Evolutionary conservation across 2,888 invertebrate species (phyloP), one percentile per base, ranked within the genome.

Genomic region (Cheilosia impressa): DNA sequence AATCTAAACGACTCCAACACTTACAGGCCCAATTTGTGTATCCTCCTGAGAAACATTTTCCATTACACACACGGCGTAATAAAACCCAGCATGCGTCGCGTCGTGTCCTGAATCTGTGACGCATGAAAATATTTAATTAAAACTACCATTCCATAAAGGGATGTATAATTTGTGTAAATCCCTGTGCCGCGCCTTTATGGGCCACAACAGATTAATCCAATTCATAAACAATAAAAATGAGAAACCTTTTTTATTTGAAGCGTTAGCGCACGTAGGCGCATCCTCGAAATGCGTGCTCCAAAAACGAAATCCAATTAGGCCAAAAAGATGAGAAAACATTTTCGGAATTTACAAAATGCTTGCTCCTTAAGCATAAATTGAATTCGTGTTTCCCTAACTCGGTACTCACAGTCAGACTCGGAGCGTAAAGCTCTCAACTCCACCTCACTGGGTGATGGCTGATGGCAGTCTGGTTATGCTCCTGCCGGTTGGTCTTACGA

Each of bases 301-400:
- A 72, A 38, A 72, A 52, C 72, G 58, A 79, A 79, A 79, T 72
- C 72, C 78, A 79, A 79, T 72, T 79, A 79, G 58, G 63, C 72
- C 72, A 65, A 79, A 72, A 79, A 79, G 78, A 72, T 58, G 65
- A 71, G 65, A 27, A 65, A 79, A 79, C 78, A 78, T 78, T 78
- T 79, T 65, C 43, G 78, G 72, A 79, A 79, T 79, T 72, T 72
- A 57, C 72, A 79, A 79, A 65, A 72, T 31, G 75, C 22, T 68
- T 19, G 52, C 60, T 73, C 66, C 60, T 62, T 62, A 53, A 68
- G 75, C 75, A 80, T 68, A 62, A 75, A 80, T 80, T 80, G 75
- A 80, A 75, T 80, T 80, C 47, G 66, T 75, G 68, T 75, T 55
- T 78, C 53, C 41, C 55, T 63, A 45, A 47, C 47, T 50, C 17